Base-by-base conservation (phyloP, 2,113 vertebrate species). In the Motacilla alba region DNA sequence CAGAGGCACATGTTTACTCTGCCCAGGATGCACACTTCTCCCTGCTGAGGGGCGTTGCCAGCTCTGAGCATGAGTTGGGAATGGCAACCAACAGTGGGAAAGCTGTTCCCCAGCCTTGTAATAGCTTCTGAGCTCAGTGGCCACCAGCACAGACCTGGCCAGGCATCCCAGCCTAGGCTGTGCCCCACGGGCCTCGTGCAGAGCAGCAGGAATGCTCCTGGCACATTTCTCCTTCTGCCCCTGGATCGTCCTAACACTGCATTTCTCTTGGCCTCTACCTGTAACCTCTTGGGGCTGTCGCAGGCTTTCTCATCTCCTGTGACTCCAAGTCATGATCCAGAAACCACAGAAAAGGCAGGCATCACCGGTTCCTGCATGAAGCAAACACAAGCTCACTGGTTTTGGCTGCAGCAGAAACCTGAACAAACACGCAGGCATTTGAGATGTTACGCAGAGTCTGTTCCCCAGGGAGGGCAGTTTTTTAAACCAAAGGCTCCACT, bases 11-110 rank as follows among this genome's bases (percentile, higher is more conserved):
- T 0, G 1, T 60, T 68, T 12, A 7, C 13, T 37, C 22, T 66
- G 11, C 43, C 33, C 1, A 1, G 46, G 43, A 10, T 15, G 23
- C 28, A 7, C 12, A 13, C 3, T 9, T 8, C 24, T 76, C 31
- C 7, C 37, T 4, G 2, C 24, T 10, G 31, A 66, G 22, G 22
- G 41, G 7, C 2, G 1, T 27, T 55, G 13, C n/a, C 2, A 3
- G 9, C 58, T 41, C 33, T 18, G 18, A 47, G 47, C 20, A 4
- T 0, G 0, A 13, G 27, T 3, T 70, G 49, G n/a, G 44, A 89
- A 43, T 0, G 1, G n/a, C 49, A 44, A 63, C 46, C 26, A 0
- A n/a, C 0, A 0, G 4, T 23, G 46, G 31, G 47, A 82, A 50
- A 56, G 73, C 3, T 33, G 27, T 35, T 72, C 21, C 26, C 7